Base-by-base conservation (phyloP, 1,140 invertebrate genomes). In the Tenebrio molitor region DNA sequence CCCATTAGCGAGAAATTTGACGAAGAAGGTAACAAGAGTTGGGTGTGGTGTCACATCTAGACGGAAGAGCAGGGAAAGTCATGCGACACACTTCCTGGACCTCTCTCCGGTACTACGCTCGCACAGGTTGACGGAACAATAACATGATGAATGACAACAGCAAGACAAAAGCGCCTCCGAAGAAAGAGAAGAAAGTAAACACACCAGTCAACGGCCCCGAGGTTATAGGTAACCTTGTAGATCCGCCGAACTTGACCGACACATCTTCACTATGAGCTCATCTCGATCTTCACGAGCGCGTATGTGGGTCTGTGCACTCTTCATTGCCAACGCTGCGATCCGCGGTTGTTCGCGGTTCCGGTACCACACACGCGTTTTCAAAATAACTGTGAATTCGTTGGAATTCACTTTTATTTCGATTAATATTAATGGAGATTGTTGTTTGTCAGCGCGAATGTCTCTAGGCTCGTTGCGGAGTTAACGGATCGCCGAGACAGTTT, bases 141-240 rank as follows among this genome's bases (percentile, higher is more conserved):
- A n/a, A n/a, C n/a, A n/a, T n/a, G n/a, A n/a, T n/a, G 23, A 58
- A 58, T 15, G n/a, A 1, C n/a, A 39, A 39, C 36, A n/a, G 5
- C 3, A 39, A 39, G 10, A 39, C 36, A 12, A n/a, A 39, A 39
- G 12, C 36, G 4, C 2, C 5, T 53, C 10, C 29, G 21, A n/a
- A 58, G 50, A n/a, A 58, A 58, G 15, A 58, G 50, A 58, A 58
- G 50, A 58, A 58, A 58, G 50, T 58, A 58, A 58, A 58, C 50
- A 25, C n/a, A 8, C n/a, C n/a, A 58, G 50, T 25, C 23, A n/a
- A 29, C 29, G 8, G 50, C 50, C 50, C 15, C 16, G n/a, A 25
- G 50, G 50, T 33, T 58, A 25, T 58, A 29, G 50, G 50, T 58
- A 58, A 58, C 50, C 50, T 58, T 58, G 50, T 58, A 58, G 12